Evolutionary conservation across 2,888 invertebrate species (phyloP).

Genomic region (Nomada fabriciana): DNA sequence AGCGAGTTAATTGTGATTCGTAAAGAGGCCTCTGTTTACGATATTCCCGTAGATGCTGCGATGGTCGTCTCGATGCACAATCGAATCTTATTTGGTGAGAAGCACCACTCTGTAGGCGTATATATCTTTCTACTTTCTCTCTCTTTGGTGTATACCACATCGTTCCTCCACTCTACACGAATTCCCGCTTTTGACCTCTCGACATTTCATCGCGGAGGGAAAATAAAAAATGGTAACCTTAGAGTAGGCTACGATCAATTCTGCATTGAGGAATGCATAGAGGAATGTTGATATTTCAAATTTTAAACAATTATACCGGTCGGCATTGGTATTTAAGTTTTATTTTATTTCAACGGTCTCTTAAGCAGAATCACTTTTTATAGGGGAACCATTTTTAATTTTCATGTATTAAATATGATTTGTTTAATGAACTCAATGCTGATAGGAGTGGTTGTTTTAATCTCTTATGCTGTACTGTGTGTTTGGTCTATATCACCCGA

Average conservation of each 20-base stretch:
- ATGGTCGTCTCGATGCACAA: slow-evolving; percentile 63
- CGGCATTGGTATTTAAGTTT: too few species aligned
- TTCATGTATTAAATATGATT: too few species aligned
- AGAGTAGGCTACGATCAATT: background rate
- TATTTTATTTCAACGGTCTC: too few species aligned
- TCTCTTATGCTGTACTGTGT: too few species aligned
- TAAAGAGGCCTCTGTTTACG: slow-evolving; percentile 64
- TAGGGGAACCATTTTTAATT: too few species aligned
- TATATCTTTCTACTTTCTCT: slow-evolving; percentile 40
- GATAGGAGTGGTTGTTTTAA: too few species aligned
- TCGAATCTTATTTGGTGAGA: slow-evolving; percentile 70
- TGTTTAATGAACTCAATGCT: too few species aligned
- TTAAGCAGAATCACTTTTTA: too few species aligned
- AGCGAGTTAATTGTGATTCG: slow-evolving; percentile 48
- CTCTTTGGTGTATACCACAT: slow-evolving; percentile 4
- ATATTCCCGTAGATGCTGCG: slow-evolving; percentile 55
- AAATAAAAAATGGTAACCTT: slow-evolving; percentile 26
- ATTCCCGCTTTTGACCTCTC: slow-evolving; percentile 51
- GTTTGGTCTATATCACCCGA: too few species aligned
- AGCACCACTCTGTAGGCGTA: slow-evolving; percentile 61
- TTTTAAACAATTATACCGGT: too few species aligned
- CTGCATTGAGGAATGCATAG: background rate
- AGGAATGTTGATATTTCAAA: too few species aligned
- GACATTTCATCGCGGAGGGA: slow-evolving; percentile 49
- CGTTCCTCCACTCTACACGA: slow-evolving; percentile 29